These are phyloP conservation scores for Doryteuthis pealeii DNA, from an alignment of 1,140 invertebrate species.

Conservation along the genomic window DNA sequence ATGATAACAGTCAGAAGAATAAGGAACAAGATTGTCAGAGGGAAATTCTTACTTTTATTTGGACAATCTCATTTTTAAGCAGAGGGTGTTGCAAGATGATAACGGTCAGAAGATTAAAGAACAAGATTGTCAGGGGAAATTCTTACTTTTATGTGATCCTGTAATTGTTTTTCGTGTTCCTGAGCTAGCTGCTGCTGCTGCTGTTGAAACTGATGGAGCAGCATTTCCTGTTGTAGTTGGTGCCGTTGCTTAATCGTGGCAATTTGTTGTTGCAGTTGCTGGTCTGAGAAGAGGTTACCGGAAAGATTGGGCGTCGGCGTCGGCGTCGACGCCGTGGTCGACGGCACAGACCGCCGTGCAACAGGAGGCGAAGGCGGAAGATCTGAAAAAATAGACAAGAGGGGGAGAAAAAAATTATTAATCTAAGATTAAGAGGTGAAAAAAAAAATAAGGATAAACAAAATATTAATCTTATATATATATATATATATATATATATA, in stretches of 20 bases:
- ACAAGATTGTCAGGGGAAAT: no score
- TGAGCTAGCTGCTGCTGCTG: conserved; percentile 84
- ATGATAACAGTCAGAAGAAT: no score
- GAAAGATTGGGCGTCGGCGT: conserved; percentile 61
- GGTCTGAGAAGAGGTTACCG: conserved; percentile 65
- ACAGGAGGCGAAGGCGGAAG: conserved; percentile 66
- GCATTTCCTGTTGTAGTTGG: conserved; percentile 84
- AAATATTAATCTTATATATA: background rate
- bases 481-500: background rate
- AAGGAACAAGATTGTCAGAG: no score
- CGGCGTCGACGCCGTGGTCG: conserved; percentile 62
- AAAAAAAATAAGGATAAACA: background rate
- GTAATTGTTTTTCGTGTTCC: conserved; percentile 84
- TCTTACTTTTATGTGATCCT: conserved; percentile 82
- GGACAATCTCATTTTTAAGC: no score
- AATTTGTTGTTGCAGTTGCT: conserved; percentile 52
- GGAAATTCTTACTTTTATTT: no score
- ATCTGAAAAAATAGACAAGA: conserved; percentile 58
- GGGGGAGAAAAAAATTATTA: background rate
- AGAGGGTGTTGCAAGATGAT: no score
- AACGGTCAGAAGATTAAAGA: no score
- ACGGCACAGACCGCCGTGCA: conserved; percentile 65
- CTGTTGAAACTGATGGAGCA: conserved; percentile 84
- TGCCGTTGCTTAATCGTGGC: conserved; percentile 82
- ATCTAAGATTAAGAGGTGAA: background rate